Percentiles rank a stretch among this genome's conserved stretches.
phyloP scores from a whole-genome alignment of 2,797 vertebrate species.

The Pseudochaenichthys georgianus region DNA sequence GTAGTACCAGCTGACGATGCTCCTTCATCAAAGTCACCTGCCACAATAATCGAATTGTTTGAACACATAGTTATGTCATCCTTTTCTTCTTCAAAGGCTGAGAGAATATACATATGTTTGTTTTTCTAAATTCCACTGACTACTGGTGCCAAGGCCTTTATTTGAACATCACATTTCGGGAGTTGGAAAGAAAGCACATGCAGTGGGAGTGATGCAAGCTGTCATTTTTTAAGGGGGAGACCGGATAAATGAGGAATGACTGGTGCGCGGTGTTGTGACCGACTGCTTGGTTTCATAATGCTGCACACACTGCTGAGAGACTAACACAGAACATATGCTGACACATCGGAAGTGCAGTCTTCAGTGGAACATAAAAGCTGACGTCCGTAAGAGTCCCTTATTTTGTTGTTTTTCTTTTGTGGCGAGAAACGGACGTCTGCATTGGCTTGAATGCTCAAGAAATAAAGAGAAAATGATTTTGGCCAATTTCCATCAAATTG shows the following conservation, averaged over 20 bases:
- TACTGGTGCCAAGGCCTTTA: slow-evolving; percentile 26
- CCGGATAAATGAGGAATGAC: slow-evolving; percentile 65
- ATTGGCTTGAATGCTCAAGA: slow-evolving; percentile 35
- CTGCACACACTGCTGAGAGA: slow-evolving; percentile 70
- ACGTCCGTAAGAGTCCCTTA: slow-evolving; percentile 54
- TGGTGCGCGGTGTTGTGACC: slow-evolving; percentile 60
- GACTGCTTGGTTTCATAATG: slow-evolving; percentile 71
- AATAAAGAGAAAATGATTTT: slow-evolving; percentile 53
- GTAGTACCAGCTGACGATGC: slow-evolving; percentile 37
- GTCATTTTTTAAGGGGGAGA: slow-evolving; percentile 12
- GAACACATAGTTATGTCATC: slow-evolving; percentile 32
- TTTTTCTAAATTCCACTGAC: slow-evolving; percentile 37
- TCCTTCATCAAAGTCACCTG: slow-evolving; percentile 42
- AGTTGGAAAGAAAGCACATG: slow-evolving; percentile 47
- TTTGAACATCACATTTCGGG: slow-evolving; percentile 50
- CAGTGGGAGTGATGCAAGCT: slow-evolving; percentile 58
- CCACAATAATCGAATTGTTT: slow-evolving; percentile 50
- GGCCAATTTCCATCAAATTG: slow-evolving; percentile 58
- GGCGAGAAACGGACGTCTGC: slow-evolving; percentile 60
- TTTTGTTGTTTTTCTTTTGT: slow-evolving; percentile 42
- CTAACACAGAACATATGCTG: slow-evolving; percentile 75
- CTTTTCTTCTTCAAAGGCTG: slow-evolving; percentile 19
- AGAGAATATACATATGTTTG: slow-evolving; percentile 34
- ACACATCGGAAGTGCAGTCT: slow-evolving; percentile 69
- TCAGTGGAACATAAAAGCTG: slow-evolving; percentile 56